Evolutionary conservation across 2,797 vertebrate genomes (phyloP).

Genomic region (Catamblyrhynchus diadema): DNA sequence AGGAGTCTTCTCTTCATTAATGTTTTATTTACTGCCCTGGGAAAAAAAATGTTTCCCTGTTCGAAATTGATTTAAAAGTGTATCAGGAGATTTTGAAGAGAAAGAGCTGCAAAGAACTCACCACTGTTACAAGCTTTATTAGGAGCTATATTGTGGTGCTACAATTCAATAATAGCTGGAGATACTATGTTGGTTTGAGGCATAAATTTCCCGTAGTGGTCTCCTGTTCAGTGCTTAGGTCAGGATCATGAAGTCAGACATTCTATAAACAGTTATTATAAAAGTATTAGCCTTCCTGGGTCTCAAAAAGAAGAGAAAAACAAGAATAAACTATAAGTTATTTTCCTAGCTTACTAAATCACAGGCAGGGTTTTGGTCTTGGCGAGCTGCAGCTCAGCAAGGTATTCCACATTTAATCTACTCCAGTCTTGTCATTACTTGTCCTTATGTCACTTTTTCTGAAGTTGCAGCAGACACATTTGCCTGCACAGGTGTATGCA

Average conservation of each 20-base stretch:
- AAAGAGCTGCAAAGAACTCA: constrained; percentile 31
- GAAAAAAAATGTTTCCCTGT: constrained; percentile 11
- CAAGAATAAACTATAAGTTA: constrained; percentile 18
- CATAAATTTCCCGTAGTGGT: constrained; percentile 54
- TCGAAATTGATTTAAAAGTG: constrained; percentile 45
- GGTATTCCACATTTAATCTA: background rate
- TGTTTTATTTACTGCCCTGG: constrained; percentile 10
- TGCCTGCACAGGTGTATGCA: background rate
- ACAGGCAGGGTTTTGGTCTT: background rate
- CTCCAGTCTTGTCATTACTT: background rate
- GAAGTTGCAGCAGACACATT: background rate
- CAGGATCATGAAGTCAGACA: constrained; percentile 47
- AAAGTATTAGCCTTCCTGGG: constrained; percentile 12
- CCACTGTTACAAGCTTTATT: constrained; percentile 35
- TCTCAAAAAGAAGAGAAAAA: constrained; percentile 11
- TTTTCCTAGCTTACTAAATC: constrained; percentile 50
- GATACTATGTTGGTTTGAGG: constrained; percentile 22
- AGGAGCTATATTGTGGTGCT: constrained; percentile 28
- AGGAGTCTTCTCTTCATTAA: background rate
- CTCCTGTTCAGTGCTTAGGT: constrained; percentile 39
- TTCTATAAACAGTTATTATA: constrained; percentile 57
- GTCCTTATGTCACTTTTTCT: background rate
- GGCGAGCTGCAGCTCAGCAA: constrained; percentile 5
- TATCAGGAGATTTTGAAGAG: constrained; percentile 44
- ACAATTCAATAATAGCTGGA: constrained; percentile 55